A percentile compares a stretch with the other conserved stretches of the same genome.
Conservation (phyloP, 92 coral and sea anemone species). For the Hydrozoanthus gracilis region DNA sequence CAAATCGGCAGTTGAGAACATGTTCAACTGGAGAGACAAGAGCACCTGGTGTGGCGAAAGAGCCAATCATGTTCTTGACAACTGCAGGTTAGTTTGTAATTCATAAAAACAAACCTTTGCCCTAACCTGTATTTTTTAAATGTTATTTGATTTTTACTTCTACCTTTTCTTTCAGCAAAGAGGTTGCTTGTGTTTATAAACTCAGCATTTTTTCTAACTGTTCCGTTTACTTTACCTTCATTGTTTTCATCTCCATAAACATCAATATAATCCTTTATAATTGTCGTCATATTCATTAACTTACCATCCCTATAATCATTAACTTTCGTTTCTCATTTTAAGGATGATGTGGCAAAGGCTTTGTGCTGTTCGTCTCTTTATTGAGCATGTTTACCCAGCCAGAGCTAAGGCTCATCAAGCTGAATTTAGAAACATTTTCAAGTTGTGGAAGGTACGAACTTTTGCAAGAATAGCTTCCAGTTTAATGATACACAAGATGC, state of each 20-base stretch:
- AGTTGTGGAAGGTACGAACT: constrained; percentile 22
- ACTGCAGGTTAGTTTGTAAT: constrained; percentile 4
- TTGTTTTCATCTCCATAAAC: too few species aligned
- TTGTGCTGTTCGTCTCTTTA: constrained; percentile 13
- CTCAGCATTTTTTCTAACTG: too few species aligned
- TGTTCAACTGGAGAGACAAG: constrained; percentile 3
- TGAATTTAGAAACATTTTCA: constrained; percentile 1
- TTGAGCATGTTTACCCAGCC: constrained; percentile 1
- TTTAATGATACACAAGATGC: background rate
- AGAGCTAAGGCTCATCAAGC: background rate
- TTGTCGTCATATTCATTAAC: background rate
- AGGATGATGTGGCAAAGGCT: constrained; percentile 28
- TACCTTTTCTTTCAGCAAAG: too few species aligned
- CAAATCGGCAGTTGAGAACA: constrained; percentile 25
- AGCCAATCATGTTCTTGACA: background rate
- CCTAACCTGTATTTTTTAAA: too few species aligned
- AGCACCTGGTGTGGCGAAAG: constrained; percentile 4
- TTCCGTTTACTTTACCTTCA: too few species aligned
- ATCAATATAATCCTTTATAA: background rate
- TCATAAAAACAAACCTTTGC: too few species aligned
- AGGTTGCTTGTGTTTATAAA: too few species aligned
- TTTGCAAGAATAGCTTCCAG: background rate
- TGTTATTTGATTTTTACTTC: too few species aligned
- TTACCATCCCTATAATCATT: background rate
- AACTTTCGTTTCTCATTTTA: background rate